Evolutionary conservation across 2,888 invertebrate species (phyloP).

Genomic region (Mythimna ferrago): DNA sequence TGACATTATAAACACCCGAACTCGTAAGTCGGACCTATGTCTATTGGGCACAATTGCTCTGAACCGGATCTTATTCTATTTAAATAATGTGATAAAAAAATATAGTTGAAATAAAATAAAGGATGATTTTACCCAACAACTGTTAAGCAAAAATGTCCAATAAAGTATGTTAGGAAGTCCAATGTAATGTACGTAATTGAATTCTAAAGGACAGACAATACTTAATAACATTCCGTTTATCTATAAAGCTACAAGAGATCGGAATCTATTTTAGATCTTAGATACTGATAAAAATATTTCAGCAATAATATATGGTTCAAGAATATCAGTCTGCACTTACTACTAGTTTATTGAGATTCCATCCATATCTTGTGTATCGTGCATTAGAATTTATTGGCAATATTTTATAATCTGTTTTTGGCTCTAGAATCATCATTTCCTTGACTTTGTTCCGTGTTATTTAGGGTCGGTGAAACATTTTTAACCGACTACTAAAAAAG

Average conservation of each 20-base stretch:
- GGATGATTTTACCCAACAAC: too few species aligned
- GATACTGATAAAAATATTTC: slow-evolving; percentile 33
- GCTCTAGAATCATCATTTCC: background rate
- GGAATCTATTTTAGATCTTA: slow-evolving; percentile 23
- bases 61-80: too few species aligned
- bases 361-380: background rate
- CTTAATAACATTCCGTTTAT: background rate
- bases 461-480: too few species aligned
- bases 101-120: too few species aligned
- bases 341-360: slow-evolving; percentile 20
- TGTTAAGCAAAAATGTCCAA: background rate
- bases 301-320: slow-evolving; percentile 18
- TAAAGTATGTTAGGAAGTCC: background rate
- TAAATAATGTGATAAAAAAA: too few species aligned
- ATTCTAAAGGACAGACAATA: background rate
- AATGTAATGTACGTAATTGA: background rate
- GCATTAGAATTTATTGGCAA: slow-evolving; percentile 19
- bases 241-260: background rate
- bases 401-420: slow-evolving; percentile 22
- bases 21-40: too few species aligned
- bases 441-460: too few species aligned
- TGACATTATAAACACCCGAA: too few species aligned
- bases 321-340: slow-evolving; percentile 13
- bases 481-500: too few species aligned
- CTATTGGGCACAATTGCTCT: too few species aligned